Evolutionary conservation across 2,113 vertebrate genomes (phyloP), one percentile per base, ranked within the genome.

Genomic region (Prinia subflava): DNA sequence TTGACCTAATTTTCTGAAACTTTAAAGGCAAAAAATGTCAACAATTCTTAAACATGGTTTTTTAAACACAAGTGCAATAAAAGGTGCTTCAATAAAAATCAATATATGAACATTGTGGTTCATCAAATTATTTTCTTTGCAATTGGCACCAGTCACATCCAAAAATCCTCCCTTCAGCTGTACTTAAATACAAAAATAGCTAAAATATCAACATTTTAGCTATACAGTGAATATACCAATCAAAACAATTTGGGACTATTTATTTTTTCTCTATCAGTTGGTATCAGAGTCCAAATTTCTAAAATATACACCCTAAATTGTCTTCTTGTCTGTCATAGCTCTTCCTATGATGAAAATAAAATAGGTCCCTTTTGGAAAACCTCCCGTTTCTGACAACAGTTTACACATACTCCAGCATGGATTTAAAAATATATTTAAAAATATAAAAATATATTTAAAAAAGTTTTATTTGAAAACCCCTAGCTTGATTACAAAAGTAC

Each of bases 1-100:
- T 91, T 95, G 82, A 95, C 77, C 92, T 91, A 95, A 93, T 96
- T 96, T 76, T 94, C 63, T 68, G 31, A 70, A 82, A 62, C 62
- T 95, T 92, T 68, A 84, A 91, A 95, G 89, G 74, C 78, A 91
- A 74, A 78, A 94, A 47, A 86, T 64, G 62, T 53, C 87, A 95
- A 87, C 2, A 4, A 31, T 46, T 91, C 93, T 89, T 78, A 90
- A 90, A 83, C 28, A 37, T 9, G 7, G 1, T n/a, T 79, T 95
- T 85, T 86, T n/a, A 81, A 77, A 86, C 15, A 14, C 20, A 92
- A 75, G 22, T 71, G 16, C 31, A 57, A 73, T 42, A 65, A 79
- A 89, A 70, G 6, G 8, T 41, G 14, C 33, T 77, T 15, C 7
- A 84, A 28, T 62, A 67, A 81, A 92, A 67, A 69, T 33, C 42